Percentiles rank a stretch among this genome's conserved stretches.
Conservation (phyloP, 2,888 invertebrate genomes). For the Drosophila trichaetosa region DNA sequence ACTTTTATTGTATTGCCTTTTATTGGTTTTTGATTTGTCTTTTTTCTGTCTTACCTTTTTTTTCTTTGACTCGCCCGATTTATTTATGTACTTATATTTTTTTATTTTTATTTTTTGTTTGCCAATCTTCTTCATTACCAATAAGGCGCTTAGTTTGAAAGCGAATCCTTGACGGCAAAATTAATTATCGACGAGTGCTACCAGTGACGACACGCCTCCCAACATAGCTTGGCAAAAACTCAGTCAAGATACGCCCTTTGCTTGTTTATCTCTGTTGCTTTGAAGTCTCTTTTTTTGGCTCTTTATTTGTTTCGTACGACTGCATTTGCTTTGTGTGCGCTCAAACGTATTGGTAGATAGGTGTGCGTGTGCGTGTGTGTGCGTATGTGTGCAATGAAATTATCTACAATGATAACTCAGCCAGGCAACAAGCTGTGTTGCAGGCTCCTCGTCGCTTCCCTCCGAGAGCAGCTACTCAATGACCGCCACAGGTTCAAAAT, state of each 20-base stretch:
- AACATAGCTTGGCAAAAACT: constrained; percentile 11
- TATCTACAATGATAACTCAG: constrained; percentile 67
- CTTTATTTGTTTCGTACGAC: constrained; percentile 65
- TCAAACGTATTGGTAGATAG: not conserved
- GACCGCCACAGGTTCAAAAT: constrained; percentile 64
- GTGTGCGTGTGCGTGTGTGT: constrained; percentile 3
- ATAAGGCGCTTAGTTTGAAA: constrained; percentile 72
- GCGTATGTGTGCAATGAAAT: constrained; percentile 62
- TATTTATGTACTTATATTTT: constrained; percentile 6
- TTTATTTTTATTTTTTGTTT: constrained; percentile 9
- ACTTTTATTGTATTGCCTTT: constrained; percentile 67
- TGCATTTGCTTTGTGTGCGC: constrained; percentile 48
- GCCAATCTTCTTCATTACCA: constrained; percentile 52
- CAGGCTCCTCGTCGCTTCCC: constrained; percentile 14
- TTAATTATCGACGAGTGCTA: constrained; percentile 66
- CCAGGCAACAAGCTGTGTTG: constrained; percentile 31
- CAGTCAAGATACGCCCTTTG: constrained; percentile 67
- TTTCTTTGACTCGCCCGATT: constrained; percentile 11
- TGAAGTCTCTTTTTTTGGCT: constrained; percentile 36
- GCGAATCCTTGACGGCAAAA: constrained; percentile 64
- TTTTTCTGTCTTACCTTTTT: constrained; percentile 20
- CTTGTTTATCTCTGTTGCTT: constrained; percentile 65
- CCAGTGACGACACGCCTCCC: constrained; percentile 36
- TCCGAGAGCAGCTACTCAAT: constrained; percentile 21
- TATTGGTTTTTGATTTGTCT: constrained; percentile 78